Evolutionary conservation across 1,140 invertebrate species (phyloP).

Genomic region (Galendromus occidentalis): DNA sequence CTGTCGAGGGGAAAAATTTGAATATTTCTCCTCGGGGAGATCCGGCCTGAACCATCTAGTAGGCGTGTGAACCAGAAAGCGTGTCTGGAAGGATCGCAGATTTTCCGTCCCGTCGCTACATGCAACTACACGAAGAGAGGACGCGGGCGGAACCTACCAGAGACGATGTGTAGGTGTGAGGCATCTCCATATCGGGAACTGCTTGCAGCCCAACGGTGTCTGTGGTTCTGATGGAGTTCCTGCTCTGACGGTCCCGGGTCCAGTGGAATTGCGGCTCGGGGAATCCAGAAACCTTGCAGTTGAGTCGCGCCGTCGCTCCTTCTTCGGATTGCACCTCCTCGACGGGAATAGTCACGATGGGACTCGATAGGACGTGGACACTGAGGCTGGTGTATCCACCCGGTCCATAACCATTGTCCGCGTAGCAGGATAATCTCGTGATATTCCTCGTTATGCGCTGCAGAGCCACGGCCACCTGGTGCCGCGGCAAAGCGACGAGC

Average conservation of each 20-base stretch:
- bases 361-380: constrained; percentile 7
- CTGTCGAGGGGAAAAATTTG: no score
- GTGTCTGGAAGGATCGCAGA: no score
- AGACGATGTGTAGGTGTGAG: constrained; percentile 33
- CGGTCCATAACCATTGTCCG: constrained; percentile 59
- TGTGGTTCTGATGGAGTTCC: constrained; percentile 30
- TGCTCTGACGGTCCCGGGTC: constrained; percentile 46
- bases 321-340: constrained; percentile 31
- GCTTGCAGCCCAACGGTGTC: neutral
- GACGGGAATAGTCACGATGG: constrained; percentile 13
- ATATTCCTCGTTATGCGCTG: constrained; percentile 57
- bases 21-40: no score
- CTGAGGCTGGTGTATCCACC: constrained; percentile 26
- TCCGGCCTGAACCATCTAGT: no score
- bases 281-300: constrained; percentile 50
- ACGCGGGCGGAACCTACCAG: constrained; percentile 50
- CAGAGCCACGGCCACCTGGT: constrained; percentile 48
- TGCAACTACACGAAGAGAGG: no score
- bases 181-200: constrained; percentile 7
- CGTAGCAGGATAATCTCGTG: constrained; percentile 59
- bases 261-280: constrained; percentile 55
- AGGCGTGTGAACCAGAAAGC: no score
- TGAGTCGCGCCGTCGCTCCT: constrained; percentile 46
- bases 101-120: no score
- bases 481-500: constrained; percentile 27